These are phyloP conservation scores for Loriculus beryllinus DNA, from an alignment of 2,797 vertebrate species.

Conservation along the genomic window DNA sequence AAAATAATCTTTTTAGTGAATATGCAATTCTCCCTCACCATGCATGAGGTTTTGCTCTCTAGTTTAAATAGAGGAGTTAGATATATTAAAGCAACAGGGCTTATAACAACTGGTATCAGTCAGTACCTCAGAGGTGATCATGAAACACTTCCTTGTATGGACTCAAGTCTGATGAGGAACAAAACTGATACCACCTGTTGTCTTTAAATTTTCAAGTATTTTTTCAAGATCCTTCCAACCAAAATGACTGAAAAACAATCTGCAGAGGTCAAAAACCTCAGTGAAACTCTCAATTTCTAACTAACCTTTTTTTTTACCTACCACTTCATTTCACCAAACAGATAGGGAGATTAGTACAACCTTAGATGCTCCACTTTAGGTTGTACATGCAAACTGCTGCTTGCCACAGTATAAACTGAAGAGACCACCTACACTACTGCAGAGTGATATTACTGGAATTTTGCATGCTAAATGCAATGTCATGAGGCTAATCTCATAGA, in stretches of 20 bases:
- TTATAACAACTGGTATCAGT: neutral
- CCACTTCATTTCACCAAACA: neutral
- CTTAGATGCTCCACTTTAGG: neutral
- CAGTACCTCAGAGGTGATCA: neutral
- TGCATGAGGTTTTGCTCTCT: neutral
- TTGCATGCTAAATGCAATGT: neutral
- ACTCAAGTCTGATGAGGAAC: neutral
- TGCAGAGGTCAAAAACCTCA: neutral
- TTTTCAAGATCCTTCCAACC: neutral
- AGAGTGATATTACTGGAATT: neutral
- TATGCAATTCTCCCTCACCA: neutral
- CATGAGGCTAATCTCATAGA: neutral
- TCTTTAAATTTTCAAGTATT: fast-evolving
- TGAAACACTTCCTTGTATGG: neutral
- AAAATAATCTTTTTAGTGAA: neutral
- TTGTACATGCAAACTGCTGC: neutral
- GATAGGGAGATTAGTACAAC: neutral
- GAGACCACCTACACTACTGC: neutral
- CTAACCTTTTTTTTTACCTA: neutral
- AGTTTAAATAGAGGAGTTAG: neutral
- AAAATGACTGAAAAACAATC: neutral
- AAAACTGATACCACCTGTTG: neutral
- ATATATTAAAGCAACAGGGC: neutral
- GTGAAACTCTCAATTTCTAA: neutral
- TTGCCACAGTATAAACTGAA: neutral